These are phyloP conservation scores for Netelia inedita DNA, from an alignment of 2,888 invertebrate species.

Conservation along the genomic window DNA sequence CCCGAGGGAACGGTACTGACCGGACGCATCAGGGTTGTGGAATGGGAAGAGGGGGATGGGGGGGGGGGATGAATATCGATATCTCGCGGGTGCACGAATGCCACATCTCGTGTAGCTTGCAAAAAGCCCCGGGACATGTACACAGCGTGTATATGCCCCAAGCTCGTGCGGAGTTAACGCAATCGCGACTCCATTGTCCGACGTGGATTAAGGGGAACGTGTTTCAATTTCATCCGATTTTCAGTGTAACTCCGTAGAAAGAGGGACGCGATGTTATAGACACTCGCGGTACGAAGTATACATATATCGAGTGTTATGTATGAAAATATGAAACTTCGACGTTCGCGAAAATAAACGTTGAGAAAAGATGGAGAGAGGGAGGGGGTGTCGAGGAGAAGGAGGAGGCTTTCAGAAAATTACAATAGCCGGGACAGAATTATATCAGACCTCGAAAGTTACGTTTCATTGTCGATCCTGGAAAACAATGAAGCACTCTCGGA, in stretches of 20 bases:
- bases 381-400: background rate
- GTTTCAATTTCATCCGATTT: slow-evolving; percentile 68
- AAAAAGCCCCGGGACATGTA: background rate
- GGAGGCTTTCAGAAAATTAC: slow-evolving; percentile 39
- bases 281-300: background rate
- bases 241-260: slow-evolving; percentile 29
- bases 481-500: slow-evolving; percentile 61
- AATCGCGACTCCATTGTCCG: slow-evolving; percentile 57
- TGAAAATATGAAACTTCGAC: slow-evolving; percentile 36
- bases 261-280: slow-evolving; percentile 10
- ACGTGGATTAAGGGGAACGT: slow-evolving; percentile 55
- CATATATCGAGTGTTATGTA: slow-evolving; percentile 2
- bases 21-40: background rate
- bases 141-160: slow-evolving; percentile 13
- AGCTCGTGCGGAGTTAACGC: slow-evolving; percentile 44
- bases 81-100: background rate
- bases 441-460: slow-evolving; percentile 48
- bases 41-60: too few species aligned
- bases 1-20: background rate
- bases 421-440: slow-evolving; percentile 51
- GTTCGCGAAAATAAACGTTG: slow-evolving; percentile 53
- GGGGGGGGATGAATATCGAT: slow-evolving; percentile 13
- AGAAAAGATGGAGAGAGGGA: background rate
- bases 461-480: slow-evolving; percentile 49
- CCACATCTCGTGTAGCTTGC: background rate